A percentile compares a stretch with the other conserved stretches of the same genome.
phyloP scores from a whole-genome alignment of 1,140 invertebrate genomes.

The Capitella teleta region DNA sequence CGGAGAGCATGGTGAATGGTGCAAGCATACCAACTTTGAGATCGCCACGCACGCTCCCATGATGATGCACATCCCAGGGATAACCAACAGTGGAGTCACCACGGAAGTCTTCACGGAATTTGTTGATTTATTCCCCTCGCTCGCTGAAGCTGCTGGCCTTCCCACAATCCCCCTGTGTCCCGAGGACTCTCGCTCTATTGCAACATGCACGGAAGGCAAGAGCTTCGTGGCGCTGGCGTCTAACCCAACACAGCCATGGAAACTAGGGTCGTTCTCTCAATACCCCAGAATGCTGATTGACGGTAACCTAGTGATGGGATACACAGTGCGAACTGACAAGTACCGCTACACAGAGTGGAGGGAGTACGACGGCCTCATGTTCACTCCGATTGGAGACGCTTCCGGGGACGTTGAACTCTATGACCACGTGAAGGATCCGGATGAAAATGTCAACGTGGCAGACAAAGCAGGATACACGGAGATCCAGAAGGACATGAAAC shows the following conservation, averaged over 20 bases:
- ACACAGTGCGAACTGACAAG: constrained; percentile 52
- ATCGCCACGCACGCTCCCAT: constrained; percentile 18
- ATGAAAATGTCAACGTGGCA: constrained; percentile 7
- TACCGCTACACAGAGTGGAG: constrained; percentile 70
- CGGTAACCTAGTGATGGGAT: constrained; percentile 70
- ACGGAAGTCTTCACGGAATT: constrained; percentile 54
- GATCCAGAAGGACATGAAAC: constrained; percentile 16
- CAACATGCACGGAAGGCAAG: constrained; percentile 58
- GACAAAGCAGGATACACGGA: neutral
- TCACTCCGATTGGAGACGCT: neutral
- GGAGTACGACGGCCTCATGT: no score
- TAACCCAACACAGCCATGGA: constrained; percentile 11
- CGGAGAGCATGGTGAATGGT: constrained; percentile 19
- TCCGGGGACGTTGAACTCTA: constrained; percentile 3
- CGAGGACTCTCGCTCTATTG: constrained; percentile 29
- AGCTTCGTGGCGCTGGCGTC: constrained; percentile 45
- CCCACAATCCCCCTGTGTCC: constrained; percentile 49
- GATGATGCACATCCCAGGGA: constrained; percentile 12
- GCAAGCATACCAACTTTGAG: constrained; percentile 19
- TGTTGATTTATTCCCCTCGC: constrained; percentile 72
- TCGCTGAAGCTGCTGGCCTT: constrained; percentile 58
- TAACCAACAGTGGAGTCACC: neutral
- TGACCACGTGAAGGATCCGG: constrained; percentile 7
- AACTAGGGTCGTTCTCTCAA: constrained; percentile 56
- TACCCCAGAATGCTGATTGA: constrained; percentile 62